These are phyloP conservation scores for Cantharis nigra DNA, from an alignment of 2,888 invertebrate species.

Conservation along the genomic window DNA sequence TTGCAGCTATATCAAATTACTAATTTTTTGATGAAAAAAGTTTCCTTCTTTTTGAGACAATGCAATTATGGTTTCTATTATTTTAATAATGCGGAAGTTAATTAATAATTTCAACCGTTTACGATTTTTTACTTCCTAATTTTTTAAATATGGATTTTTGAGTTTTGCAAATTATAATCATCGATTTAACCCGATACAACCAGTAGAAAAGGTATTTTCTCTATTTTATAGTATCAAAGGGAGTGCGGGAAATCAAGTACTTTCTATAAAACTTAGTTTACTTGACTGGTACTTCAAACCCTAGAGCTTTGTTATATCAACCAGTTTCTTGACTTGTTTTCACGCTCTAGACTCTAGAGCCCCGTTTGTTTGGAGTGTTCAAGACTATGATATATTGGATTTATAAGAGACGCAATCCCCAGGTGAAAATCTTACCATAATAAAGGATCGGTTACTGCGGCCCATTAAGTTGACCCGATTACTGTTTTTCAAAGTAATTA, in stretches of 20 bases:
- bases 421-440: slow-evolving; percentile 5
- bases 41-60: neutral
- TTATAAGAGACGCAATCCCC: slow-evolving; percentile 7
- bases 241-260: neutral
- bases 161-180: neutral
- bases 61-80: neutral
- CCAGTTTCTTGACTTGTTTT: slow-evolving; percentile 2
- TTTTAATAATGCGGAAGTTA: neutral
- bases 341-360: neutral
- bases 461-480: neutral
- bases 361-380: slow-evolving; percentile 1
- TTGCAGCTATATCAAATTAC: neutral
- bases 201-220: neutral
- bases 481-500: neutral
- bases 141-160: too few relatives aligned
- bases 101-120: neutral
- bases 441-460: slow-evolving; percentile 3
- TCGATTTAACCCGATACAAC: neutral
- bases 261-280: slow-evolving; percentile 3
- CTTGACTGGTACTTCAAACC: neutral
- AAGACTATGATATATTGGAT: slow-evolving; percentile 10
- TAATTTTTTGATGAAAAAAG: neutral
- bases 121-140: too few relatives aligned
- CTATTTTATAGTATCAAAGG: neutral
- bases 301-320: slow-evolving; percentile 2